These are phyloP conservation scores for Amblyteles armatorius DNA, from an alignment of 2,888 invertebrate species.

Conservation along the genomic window DNA sequence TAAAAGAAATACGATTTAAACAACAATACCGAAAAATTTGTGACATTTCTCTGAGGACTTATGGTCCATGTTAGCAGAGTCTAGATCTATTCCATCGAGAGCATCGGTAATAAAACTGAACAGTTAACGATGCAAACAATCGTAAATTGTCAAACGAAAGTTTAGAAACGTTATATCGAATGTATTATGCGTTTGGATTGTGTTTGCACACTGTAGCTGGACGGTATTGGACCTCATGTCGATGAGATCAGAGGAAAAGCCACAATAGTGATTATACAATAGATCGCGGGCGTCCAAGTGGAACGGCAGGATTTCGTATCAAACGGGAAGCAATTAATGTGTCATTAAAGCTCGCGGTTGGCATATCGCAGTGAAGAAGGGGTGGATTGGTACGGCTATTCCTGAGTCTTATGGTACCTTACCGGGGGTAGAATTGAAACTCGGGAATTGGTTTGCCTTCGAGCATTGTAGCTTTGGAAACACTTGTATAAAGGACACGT, in stretches of 20 bases:
- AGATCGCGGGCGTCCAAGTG: neutral
- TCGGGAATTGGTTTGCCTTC: conserved; percentile 39
- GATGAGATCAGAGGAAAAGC: neutral
- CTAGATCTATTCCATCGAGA: neutral
- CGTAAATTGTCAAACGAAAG: neutral
- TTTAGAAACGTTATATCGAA: neutral
- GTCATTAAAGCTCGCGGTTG: conserved; percentile 75
- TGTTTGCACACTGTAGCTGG: neutral
- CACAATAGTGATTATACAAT: conserved; percentile 34
- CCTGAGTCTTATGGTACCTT: conserved; percentile 12
- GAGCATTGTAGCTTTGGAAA: conserved; percentile 19
- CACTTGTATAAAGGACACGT: conserved; percentile 19
- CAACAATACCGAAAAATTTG: too few relatives aligned
- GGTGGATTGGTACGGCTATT: conserved; percentile 30
- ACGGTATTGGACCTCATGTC: neutral
- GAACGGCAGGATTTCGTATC: conserved; percentile 70
- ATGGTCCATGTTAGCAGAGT: neutral
- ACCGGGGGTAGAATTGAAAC: conserved; percentile 5
- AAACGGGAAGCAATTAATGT: conserved; percentile 80
- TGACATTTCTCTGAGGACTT: neutral
- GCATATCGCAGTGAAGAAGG: conserved; percentile 10
- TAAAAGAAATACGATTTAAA: too few relatives aligned
- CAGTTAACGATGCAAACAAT: too few relatives aligned
- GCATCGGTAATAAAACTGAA: neutral
- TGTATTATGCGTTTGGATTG: neutral